phyloP scores from a whole-genome alignment of 2,797 vertebrate genomes.

The Sebastes vulpes region DNA sequence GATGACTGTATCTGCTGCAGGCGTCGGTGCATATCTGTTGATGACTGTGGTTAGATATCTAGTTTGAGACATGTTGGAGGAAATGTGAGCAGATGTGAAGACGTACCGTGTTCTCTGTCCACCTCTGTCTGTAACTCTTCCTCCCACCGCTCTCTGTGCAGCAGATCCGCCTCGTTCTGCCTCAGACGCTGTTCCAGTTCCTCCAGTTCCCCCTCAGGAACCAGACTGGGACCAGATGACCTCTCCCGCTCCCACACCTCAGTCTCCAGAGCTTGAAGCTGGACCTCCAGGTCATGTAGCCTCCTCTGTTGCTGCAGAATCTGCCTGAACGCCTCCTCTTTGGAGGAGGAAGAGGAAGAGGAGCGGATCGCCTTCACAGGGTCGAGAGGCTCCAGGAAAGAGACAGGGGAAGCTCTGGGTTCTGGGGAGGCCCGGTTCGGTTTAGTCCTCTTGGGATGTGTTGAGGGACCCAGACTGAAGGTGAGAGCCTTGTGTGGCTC shows the following conservation, averaged over 20 bases:
- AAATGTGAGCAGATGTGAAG: not conserved
- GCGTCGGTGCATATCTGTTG: slow-evolving; percentile 76
- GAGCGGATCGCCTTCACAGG: not conserved
- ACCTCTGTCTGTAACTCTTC: slow-evolving; percentile 86
- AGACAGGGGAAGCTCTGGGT: slow-evolving; percentile 37
- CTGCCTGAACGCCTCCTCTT: slow-evolving; percentile 87
- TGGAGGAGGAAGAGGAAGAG: slow-evolving; percentile 56
- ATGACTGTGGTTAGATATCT: not conserved
- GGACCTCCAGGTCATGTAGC: slow-evolving; percentile 83
- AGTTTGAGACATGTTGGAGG: not conserved
- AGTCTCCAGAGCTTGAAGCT: slow-evolving; percentile 82
- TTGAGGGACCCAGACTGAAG: slow-evolving; percentile 83
- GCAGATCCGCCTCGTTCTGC: slow-evolving; percentile 87
- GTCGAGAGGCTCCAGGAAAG: slow-evolving; percentile 7
- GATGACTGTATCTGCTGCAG: slow-evolving; percentile 82
- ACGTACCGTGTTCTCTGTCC: slow-evolving; percentile 85
- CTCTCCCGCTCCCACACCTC: slow-evolving; percentile 77
- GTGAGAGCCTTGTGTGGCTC: slow-evolving; percentile 86
- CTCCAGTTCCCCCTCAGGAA: slow-evolving; percentile 79
- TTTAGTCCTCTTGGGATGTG: slow-evolving; percentile 41
- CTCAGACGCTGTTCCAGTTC: slow-evolving; percentile 83
- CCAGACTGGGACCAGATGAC: not conserved
- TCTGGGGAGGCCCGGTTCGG: slow-evolving; percentile 60
- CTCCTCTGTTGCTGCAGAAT: slow-evolving; percentile 87
- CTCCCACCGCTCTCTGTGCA: slow-evolving; percentile 86